Evolutionary conservation across 2,888 invertebrate genomes (phyloP).

Genomic region (Pseudanteris insignis): DNA sequence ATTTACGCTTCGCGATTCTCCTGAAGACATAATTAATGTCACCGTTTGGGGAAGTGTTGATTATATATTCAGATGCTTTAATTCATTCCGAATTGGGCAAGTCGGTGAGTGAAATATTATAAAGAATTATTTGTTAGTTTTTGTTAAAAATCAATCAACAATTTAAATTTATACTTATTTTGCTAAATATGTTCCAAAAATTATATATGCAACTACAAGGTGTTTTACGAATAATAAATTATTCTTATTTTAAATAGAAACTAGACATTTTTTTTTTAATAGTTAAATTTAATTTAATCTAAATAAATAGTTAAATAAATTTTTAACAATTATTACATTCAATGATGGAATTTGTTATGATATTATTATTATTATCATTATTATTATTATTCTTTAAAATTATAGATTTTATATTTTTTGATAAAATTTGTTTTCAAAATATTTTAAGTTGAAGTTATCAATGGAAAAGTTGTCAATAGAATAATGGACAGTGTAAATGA

Average conservation of each 20-base stretch:
- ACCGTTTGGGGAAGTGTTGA: slow-evolving; percentile 79
- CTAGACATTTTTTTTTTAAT: no score
- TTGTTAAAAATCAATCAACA: no score
- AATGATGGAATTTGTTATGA: no score
- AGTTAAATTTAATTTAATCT: no score
- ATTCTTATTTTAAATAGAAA: no score
- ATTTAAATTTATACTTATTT: no score
- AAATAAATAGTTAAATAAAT: no score
- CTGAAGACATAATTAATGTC: slow-evolving; percentile 77
- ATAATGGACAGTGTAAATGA: slow-evolving; percentile 70
- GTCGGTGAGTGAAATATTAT: slow-evolving; percentile 69
- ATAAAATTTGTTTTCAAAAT: slow-evolving; percentile 1
- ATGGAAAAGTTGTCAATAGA: slow-evolving; percentile 72
- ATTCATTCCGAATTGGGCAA: slow-evolving; percentile 75
- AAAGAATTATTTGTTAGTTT: slow-evolving; percentile 1
- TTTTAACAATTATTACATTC: no score
- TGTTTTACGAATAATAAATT: no score
- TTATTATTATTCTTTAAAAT: background rate
- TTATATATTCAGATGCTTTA: slow-evolving; percentile 72
- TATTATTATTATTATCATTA: background rate
- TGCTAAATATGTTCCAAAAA: no score
- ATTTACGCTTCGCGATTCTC: slow-evolving; percentile 80
- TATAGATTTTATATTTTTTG: background rate
- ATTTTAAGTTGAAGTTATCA: slow-evolving; percentile 72
- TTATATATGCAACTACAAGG: no score